Evolutionary conservation across 2,797 vertebrate genomes (phyloP), one percentile per base, ranked within the genome.

Genomic region (Poeciliopsis infans): DNA sequence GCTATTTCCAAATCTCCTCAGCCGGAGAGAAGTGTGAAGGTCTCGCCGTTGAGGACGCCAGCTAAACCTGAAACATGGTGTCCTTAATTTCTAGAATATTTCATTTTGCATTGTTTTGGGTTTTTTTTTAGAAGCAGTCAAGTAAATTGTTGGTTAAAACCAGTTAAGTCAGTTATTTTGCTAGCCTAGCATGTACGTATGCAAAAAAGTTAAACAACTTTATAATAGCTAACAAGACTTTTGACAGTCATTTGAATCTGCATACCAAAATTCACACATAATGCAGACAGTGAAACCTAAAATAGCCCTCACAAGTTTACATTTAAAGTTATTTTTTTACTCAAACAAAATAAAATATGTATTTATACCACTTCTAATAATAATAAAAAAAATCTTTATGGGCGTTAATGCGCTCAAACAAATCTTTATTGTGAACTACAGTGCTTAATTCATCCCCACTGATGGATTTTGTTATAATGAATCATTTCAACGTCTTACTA

Each of bases 1-100:
- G 93, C 83, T 95, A 94, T 95, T 94, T 92, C 91, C 81, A 86
- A 80, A 86, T 5, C 89, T 94, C 91, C 92, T 90, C 87, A 82
- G 86, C 83, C 75, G 75, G 81, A 82, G 82, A 91, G 88, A 90
- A 88, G 89, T 87, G 87, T 83, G 90, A 93, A 85, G 77, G 88
- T 85, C 80, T 87, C 82, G 72, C 82, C 74, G 80, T 83, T 78
- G 83, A 84, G 79, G 84, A 88, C 80, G 80, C 83, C 77, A 71
- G 91, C 87, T 85, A 82, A 91, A 91, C 39, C 72, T 76, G 78
- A 91, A 88, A 90, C 89, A 83, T 72, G 72, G 85, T 82, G 76
- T 89, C 85, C 72, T 66, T 81, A 86, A 86, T 91, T 81, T 87
- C 88, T 90, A 86, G 89, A 1, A 64, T 47, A 78, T 88, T 86